Conservation (phyloP, 2,113 vertebrate species). For the Eulemur rufifrons region DNA sequence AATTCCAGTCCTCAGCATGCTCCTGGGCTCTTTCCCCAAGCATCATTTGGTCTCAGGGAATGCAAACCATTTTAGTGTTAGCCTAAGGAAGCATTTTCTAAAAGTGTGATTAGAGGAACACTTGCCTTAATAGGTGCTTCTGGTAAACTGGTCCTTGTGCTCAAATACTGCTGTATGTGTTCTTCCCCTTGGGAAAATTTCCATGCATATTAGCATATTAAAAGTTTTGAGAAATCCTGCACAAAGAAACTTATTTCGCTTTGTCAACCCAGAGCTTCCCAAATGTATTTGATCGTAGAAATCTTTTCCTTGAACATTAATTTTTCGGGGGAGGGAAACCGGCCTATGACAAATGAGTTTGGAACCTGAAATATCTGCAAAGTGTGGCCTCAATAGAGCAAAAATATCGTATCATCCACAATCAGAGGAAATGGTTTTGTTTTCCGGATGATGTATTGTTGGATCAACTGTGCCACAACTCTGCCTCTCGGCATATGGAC, state of each 20-base stretch:
- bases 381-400: neutral
- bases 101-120: neutral
- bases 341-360: neutral
- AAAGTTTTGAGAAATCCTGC: neutral
- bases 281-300: neutral
- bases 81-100: slow-evolving; percentile 42
- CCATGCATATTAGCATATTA: neutral
- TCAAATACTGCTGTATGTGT: neutral
- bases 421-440: neutral
- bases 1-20: neutral
- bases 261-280: neutral
- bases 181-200: slow-evolving; percentile 15
- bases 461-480: neutral
- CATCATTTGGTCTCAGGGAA: slow-evolving; percentile 21
- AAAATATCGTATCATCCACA: neutral
- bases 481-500: neutral
- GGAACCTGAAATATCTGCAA: neutral
- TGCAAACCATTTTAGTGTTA: neutral
- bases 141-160: neutral
- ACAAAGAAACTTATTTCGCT: neutral
- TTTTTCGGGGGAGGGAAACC: neutral
- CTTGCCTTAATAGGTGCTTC: slow-evolving; percentile 25
- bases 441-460: neutral
- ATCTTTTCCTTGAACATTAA: neutral
- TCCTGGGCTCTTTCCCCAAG: neutral